Evolutionary conservation across 1,140 invertebrate species (phyloP).

Genomic region (Caenorhabditis remanei): DNA sequence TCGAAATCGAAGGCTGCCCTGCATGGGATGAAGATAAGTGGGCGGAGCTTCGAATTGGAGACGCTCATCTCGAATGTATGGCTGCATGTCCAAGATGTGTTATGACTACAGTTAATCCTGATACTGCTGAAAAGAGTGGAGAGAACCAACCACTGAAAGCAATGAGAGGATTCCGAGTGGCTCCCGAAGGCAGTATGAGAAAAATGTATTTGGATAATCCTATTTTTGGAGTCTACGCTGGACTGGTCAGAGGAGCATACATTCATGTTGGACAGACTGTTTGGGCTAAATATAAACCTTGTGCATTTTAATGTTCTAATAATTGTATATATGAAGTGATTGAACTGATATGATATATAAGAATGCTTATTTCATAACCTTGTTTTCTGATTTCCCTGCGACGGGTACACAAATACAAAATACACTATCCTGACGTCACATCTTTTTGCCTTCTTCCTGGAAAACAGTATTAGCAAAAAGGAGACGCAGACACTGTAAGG

Average conservation of each 20-base stretch:
- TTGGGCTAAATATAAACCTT: slow-evolving; percentile 32
- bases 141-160: slow-evolving; percentile 73
- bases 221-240: slow-evolving; percentile 1
- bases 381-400: no score
- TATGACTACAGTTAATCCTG: slow-evolving; percentile 74
- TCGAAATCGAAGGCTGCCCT: slow-evolving; percentile 72
- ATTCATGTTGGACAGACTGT: slow-evolving; percentile 53
- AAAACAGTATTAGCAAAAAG: background rate
- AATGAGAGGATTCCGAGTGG: slow-evolving; percentile 68
- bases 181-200: slow-evolving; percentile 54
- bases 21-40: slow-evolving; percentile 75
- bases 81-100: slow-evolving; percentile 71
- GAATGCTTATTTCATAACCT: no score
- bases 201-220: slow-evolving; percentile 6
- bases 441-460: background rate
- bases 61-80: slow-evolving; percentile 62
- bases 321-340: background rate
- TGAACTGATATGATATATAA: no score
- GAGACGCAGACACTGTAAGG: background rate
- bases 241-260: slow-evolving; percentile 17
- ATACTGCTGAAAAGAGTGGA: slow-evolving; percentile 71
- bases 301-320: background rate
- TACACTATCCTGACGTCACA: slow-evolving; percentile 12
- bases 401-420: background rate
- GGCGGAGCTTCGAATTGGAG: slow-evolving; percentile 69